phyloP scores from a whole-genome alignment of 2,888 invertebrate species.

The Ametastegia equiseti region DNA sequence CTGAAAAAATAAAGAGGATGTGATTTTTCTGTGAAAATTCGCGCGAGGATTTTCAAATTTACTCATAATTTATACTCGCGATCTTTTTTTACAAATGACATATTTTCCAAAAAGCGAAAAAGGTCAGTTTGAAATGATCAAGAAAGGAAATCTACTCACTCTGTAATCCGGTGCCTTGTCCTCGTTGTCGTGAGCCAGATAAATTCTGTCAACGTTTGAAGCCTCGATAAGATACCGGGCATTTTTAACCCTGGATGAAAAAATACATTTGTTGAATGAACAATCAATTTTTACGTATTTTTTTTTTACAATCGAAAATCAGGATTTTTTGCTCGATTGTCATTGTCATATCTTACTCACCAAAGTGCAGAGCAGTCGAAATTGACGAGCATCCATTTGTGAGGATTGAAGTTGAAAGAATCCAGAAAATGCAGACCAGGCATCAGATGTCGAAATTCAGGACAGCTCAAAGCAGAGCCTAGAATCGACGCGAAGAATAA shows the following conservation, averaged over 20 bases:
- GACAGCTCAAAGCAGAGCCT: slow-evolving; percentile 93
- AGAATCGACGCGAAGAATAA: background rate
- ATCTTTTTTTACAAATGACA: too few species aligned
- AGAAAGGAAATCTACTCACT: too few species aligned
- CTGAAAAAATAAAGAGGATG: slow-evolving; percentile 76
- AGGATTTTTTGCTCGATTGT: slow-evolving; percentile 43
- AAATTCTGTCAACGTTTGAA: slow-evolving; percentile 94
- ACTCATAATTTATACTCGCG: background rate
- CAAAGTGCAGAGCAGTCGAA: slow-evolving; percentile 97
- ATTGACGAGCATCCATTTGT: slow-evolving; percentile 96
- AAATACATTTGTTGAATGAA: background rate
- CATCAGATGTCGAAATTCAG: slow-evolving; percentile 91
- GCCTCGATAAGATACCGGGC: slow-evolving; percentile 88
- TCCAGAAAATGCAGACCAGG: slow-evolving; percentile 88
- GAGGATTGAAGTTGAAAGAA: slow-evolving; percentile 96
- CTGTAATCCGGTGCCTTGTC: slow-evolving; percentile 81
- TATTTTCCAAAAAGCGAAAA: background rate
- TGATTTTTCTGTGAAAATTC: slow-evolving; percentile 10
- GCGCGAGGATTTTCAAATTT: background rate
- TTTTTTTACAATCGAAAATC: too few species aligned
- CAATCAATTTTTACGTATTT: background rate
- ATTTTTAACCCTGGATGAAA: slow-evolving; percentile 83
- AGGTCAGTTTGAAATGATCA: background rate
- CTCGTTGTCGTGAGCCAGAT: slow-evolving; percentile 86
- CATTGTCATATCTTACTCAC: slow-evolving; percentile 71